A percentile compares a stretch with the other conserved stretches of the same genome.
Evolutionary conservation across 2,113 vertebrate species (phyloP).

Genomic region (Lanius ludovicianus): DNA sequence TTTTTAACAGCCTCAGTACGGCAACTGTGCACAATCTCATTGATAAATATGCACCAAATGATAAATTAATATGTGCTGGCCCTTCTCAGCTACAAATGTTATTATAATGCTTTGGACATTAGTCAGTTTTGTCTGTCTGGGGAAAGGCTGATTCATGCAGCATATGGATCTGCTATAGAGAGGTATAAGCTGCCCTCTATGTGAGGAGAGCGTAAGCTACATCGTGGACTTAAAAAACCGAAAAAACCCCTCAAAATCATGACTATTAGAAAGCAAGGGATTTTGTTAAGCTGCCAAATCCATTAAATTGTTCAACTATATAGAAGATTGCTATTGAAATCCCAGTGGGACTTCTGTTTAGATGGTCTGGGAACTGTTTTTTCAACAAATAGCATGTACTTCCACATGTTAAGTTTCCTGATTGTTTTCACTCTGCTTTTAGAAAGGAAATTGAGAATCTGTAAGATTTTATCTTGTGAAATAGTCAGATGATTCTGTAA

Average conservation of each 20-base stretch:
- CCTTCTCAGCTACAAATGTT: conserved; percentile 70
- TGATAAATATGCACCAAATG: conserved; percentile 72
- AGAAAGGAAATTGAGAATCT: not conserved
- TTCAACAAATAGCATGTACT: not conserved
- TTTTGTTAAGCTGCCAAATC: not conserved
- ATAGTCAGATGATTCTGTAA: not conserved
- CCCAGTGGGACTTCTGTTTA: not conserved
- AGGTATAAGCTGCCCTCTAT: conserved; percentile 61
- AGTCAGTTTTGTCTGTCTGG: conserved; percentile 52
- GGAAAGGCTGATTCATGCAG: not conserved
- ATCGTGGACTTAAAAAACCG: not conserved
- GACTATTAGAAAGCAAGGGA: not conserved
- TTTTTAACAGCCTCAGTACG: conserved; percentile 60
- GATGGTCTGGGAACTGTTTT: not conserved
- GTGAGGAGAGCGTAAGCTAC: not conserved
- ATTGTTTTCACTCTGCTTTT: not conserved
- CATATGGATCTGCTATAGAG: not conserved
- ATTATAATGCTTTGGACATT: conserved; percentile 65
- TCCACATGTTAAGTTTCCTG: not conserved
- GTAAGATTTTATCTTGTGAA: not conserved
- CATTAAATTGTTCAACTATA: not conserved
- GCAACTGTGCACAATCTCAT: conserved; percentile 60
- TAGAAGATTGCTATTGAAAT: not conserved
- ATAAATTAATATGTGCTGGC: conserved; percentile 72
- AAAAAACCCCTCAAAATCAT: not conserved